Evolutionary conservation across 2,113 vertebrate genomes (phyloP), one percentile per base, ranked within the genome.

Genomic region (Cololabis saira): DNA sequence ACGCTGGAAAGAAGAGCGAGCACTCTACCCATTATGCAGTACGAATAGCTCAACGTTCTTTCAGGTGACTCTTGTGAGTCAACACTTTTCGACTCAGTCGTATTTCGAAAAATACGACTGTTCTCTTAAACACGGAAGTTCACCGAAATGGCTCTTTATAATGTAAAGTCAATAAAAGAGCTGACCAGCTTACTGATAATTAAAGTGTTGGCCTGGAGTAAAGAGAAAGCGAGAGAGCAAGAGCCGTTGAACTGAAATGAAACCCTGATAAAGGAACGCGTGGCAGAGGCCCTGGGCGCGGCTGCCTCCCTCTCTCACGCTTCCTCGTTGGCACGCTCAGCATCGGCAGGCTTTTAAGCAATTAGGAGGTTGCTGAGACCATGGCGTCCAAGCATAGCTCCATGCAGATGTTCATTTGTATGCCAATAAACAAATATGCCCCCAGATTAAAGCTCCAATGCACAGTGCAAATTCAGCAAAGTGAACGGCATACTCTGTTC

Each of bases 401-500:
- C 81, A 66, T 80, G 79, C 85, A 90, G 82, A 92, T 92, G 90
- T 91, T 87, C 87, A 87, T 91, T 90, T 87, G 83, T 85, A 87
- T 86, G 91, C 86, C 86, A 90, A 92, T 91, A 92, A 92, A 91
- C 89, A 92, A 90, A 90, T 84, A 81, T 84, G 89, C 72, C 83
- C 69, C 55, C 74, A 84, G 90, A 92, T 90, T 88, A 92, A 89
- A 89, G 88, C 79, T 83, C 80, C 85, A 87, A 80, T 77, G 71
- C 69, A 81, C 86, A 67, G 85, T 63, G 61, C 79, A 78, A 87
- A 90, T 88, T 87, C 81, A 81, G 79, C 85, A 87, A 68, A 87
- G 74, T 76, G 67, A 85, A 89, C 71, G 78, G 56, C 62, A 65
- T 87, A 88, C 74, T 84, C 73, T 76, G 65, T 86, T 78, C 81